Conservation (phyloP, 1,140 invertebrate species). For the Drosophila carrolli region DNA sequence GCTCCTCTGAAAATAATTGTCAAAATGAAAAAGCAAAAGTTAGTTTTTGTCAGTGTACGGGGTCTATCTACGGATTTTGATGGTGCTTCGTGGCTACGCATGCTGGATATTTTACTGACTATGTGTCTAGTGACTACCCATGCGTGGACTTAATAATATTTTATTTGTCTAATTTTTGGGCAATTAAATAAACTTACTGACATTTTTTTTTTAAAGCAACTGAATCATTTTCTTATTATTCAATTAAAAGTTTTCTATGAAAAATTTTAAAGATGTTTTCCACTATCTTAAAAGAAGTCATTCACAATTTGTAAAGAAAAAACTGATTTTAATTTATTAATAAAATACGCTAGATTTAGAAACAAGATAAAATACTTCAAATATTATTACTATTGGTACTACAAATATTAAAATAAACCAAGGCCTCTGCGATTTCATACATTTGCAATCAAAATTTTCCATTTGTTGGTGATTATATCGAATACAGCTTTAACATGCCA, state of each 20-base stretch:
- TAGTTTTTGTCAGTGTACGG: constrained; percentile 7
- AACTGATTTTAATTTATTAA: too few species aligned
- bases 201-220: too few species aligned
- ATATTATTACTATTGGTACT: too few species aligned
- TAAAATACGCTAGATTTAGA: neutral
- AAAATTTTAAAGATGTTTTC: neutral
- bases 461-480: neutral
- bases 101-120: constrained; percentile 16
- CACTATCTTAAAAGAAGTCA: too few species aligned
- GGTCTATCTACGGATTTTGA: neutral
- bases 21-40: constrained; percentile 6
- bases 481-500: neutral
- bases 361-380: too few species aligned
- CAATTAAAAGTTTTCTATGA: neutral
- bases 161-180: too few species aligned
- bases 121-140: constrained; percentile 7
- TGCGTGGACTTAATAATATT: neutral
- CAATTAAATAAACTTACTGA: too few species aligned
- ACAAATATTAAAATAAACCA: too few species aligned
- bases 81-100: constrained; percentile 20
- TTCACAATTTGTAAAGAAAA: too few species aligned
- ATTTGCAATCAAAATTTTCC: neutral
- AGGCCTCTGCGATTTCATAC: neutral
- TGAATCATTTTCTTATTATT: too few species aligned
- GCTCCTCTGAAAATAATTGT: constrained; percentile 79